phyloP scores from a whole-genome alignment of 2,113 vertebrate species.

The Scomber colias region DNA sequence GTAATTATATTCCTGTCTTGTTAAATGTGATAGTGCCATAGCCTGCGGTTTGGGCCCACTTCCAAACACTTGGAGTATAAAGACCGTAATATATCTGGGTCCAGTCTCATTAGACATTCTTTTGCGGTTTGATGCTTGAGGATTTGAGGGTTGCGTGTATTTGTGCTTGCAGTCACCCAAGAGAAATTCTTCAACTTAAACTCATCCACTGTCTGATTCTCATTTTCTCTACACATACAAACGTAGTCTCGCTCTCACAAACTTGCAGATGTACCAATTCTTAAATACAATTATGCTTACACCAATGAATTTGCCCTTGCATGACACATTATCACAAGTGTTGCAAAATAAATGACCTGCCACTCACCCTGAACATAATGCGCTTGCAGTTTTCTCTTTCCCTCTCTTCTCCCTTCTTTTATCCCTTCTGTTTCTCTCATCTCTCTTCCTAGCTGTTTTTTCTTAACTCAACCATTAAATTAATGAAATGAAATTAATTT shows the following conservation, averaged over 20 bases:
- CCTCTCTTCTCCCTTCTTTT: not conserved
- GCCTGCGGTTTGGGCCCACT: not conserved
- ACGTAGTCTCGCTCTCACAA: not conserved
- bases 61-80: conserved; percentile 22
- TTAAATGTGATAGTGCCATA: not conserved
- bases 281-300: conserved; percentile 28
- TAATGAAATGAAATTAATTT: not conserved
- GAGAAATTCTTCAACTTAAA: conserved; percentile 11
- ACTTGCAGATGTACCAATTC: conserved; percentile 25
- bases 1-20: conserved; percentile 4
- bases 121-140: not conserved
- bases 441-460: not conserved
- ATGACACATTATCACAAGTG: conserved; percentile 33
- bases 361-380: conserved; percentile 43
- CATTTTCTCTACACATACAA: not conserved
- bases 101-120: not conserved
- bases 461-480: not conserved
- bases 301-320: conserved; percentile 44
- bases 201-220: not conserved
- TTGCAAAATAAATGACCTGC: conserved; percentile 54
- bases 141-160: not conserved
- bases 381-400: conserved; percentile 35
- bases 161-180: conserved; percentile 1
- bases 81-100: conserved; percentile 12
- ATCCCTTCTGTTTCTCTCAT: not conserved